Conservation (phyloP, 53 echinoderm and acorn worm genomes). For the Astropecten irregularis region DNA sequence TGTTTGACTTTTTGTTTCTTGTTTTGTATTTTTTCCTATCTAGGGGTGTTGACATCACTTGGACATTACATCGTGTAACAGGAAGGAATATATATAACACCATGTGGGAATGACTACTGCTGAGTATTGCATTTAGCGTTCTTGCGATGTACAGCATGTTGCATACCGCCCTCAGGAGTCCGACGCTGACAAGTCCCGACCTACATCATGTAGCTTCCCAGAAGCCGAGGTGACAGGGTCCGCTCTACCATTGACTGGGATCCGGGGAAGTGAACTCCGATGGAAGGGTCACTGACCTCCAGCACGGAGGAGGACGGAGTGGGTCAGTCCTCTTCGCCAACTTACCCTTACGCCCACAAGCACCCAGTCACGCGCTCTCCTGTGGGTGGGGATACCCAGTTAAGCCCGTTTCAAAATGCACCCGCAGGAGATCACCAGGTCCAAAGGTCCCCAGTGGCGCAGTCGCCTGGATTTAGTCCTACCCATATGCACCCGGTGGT, state of each 20-base stretch:
- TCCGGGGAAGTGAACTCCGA: slow-evolving; percentile 1
- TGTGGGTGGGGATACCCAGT: not conserved
- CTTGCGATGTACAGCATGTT: not conserved
- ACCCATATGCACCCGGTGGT: not conserved
- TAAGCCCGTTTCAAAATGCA: slow-evolving; percentile 6
- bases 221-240: slow-evolving; percentile 15
- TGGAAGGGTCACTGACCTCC: slow-evolving; percentile 40
- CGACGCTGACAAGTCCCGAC: not conserved
- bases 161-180: not conserved
- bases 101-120: too few relatives aligned
- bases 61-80: too few relatives aligned
- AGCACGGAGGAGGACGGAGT: slow-evolving; percentile 6
- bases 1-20: too few relatives aligned
- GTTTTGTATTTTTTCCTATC: too few relatives aligned
- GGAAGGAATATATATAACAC: too few relatives aligned
- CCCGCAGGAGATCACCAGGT: not conserved
- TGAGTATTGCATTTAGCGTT: not conserved
- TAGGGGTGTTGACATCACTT: too few relatives aligned
- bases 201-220: not conserved
- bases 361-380: not conserved
- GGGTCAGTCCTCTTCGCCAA: not conserved
- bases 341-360: slow-evolving; percentile 6
- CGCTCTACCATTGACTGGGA: too few relatives aligned
- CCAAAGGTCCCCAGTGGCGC: slow-evolving; percentile 7
- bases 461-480: not conserved